Conservation (phyloP, 2,888 invertebrate genomes). For the Campoletis raptor region DNA sequence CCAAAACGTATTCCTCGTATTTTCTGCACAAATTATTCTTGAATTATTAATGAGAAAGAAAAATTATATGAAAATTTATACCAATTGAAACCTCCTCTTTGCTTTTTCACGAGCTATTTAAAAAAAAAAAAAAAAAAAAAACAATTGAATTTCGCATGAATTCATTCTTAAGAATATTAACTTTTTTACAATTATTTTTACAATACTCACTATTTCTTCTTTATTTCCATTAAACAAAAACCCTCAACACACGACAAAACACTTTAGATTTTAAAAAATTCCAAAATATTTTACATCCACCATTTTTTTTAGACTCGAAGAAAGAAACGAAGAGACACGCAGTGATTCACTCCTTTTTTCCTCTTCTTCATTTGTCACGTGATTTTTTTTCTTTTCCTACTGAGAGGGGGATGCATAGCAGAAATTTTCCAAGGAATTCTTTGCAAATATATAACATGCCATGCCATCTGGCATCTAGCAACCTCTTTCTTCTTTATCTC, state of each 20-base stretch:
- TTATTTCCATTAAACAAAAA: neutral
- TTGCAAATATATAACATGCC: neutral
- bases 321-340: slow-evolving; percentile 5
- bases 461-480: neutral
- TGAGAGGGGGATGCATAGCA: slow-evolving; percentile 18
- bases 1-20: neutral
- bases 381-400: neutral
- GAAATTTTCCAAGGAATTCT: slow-evolving; percentile 50
- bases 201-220: neutral
- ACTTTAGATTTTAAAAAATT: too few species aligned
- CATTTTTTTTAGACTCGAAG: neutral
- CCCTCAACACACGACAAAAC: neutral
- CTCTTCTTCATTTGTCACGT: slow-evolving; percentile 26
- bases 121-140: too few species aligned
- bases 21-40: neutral
- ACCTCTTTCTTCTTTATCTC: neutral
- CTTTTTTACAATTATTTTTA: neutral
- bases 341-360: slow-evolving; percentile 17
- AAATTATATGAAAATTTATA: neutral
- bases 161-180: neutral
- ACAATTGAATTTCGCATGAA: neutral
- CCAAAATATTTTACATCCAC: neutral
- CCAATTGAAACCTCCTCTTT: neutral
- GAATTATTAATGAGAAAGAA: neutral
- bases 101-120: neutral